phyloP scores from a whole-genome alignment of 1,140 invertebrate genomes.

The Scaptomyza graminum region DNA sequence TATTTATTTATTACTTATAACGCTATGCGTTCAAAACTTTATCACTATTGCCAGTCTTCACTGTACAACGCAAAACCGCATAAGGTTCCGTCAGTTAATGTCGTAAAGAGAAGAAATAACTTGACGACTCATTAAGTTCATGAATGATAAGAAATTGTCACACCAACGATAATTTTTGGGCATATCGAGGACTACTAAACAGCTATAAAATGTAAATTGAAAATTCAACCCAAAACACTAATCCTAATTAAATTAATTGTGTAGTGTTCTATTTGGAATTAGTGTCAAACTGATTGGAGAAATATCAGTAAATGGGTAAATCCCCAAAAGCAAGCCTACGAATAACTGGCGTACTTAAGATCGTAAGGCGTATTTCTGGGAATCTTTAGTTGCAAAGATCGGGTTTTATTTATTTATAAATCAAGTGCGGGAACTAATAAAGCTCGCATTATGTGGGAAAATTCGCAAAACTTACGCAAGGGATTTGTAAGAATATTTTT shows the following conservation, averaged over 20 bases:
- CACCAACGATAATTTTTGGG: background rate
- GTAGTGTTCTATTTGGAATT: constrained; percentile 16
- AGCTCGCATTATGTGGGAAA: constrained; percentile 9
- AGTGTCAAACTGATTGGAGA: constrained; percentile 11
- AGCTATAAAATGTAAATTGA: constrained; percentile 22
- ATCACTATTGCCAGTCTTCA: background rate
- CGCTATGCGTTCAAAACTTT: too few relatives aligned
- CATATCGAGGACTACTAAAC: background rate
- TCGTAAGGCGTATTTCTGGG: background rate
- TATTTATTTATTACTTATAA: too few relatives aligned
- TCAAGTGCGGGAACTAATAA: constrained; percentile 4
- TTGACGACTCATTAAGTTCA: constrained; percentile 6
- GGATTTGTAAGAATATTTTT: background rate
- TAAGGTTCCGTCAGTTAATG: background rate
- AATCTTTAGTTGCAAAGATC: background rate
- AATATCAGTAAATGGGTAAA: background rate
- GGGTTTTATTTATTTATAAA: constrained; percentile 14
- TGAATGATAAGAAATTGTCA: constrained; percentile 9
- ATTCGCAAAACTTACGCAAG: background rate
- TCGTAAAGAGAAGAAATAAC: background rate
- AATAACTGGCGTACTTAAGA: background rate
- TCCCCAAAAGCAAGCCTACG: background rate
- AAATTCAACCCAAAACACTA: background rate
- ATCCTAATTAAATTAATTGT: constrained; percentile 12
- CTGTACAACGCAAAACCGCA: background rate